Evolutionary conservation across 2,797 vertebrate genomes (phyloP).

Genomic region (Alauda arvensis): DNA sequence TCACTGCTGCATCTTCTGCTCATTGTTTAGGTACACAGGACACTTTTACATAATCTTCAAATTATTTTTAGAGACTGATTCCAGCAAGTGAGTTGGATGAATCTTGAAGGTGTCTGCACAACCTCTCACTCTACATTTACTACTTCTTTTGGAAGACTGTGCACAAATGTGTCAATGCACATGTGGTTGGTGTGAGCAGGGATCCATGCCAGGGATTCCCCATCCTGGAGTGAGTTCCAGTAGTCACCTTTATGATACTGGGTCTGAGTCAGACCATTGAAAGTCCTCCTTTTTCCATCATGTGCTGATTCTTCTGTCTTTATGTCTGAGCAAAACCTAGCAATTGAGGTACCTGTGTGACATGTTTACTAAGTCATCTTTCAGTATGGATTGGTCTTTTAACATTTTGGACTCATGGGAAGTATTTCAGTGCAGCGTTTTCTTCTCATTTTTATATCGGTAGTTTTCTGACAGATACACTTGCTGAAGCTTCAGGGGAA

Average conservation of each 20-base stretch:
- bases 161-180: neutral
- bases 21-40: neutral
- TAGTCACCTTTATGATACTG: accelerated
- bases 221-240: neutral
- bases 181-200: neutral
- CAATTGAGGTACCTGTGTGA: neutral
- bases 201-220: neutral
- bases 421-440: neutral
- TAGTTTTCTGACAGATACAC: neutral
- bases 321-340: neutral
- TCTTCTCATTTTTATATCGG: neutral
- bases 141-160: neutral
- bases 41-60: neutral
- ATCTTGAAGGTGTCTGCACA: neutral
- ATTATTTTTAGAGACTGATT: neutral
- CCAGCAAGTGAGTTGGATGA: neutral
- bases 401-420: neutral
- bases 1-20: neutral
- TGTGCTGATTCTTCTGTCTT: neutral
- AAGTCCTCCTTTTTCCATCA: neutral
- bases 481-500: neutral
- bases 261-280: neutral
- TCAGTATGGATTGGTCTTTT: neutral
- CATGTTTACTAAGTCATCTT: neutral
- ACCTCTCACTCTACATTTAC: neutral